Evolutionary conservation across 2,797 vertebrate species (phyloP), one percentile per base, ranked within the genome.

Genomic region (Mus caroli): DNA sequence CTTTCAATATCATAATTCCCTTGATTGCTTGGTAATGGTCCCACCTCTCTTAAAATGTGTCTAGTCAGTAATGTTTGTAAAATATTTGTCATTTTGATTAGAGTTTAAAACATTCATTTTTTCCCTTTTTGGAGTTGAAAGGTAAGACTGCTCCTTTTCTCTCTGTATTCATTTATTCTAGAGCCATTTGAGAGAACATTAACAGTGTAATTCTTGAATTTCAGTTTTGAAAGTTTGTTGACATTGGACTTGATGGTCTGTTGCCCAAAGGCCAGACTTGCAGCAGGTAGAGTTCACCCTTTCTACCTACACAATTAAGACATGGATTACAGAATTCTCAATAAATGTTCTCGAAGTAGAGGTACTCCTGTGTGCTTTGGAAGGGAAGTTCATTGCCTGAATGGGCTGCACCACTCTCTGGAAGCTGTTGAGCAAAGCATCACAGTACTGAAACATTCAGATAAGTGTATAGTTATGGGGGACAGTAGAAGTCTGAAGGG

Each of bases 221-320:
- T 15, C 13, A 89, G 9, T 90, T 96, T 96, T 91, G 77, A 89
- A 93, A 82, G 28, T 93, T 90, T 94, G 80, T 96, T 97, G 92
- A 96, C 73, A 93, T 31, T 95, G 12, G 31, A 82, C 4, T 96
- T 97, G 96, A 97, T 96, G 94, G 93, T 98, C 97, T 92, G 76
- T 69, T 97, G 96, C 83, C 86, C 58, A 73, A 34, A 80, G 22
- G 26, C 31, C 77, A 46, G 76, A 89, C 76, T 69, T 94, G 31
- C 94, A 64, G 40, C 93, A 75, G 76, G 26, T 86, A 26, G 31
- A 60, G 34, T 8, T 80, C 43, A 62, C 0, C 58, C 71, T 89
- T 96, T 90, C 93, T 93, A 95, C 19, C 73, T 91, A 94, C 31
- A 75, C 46, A 79, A 93, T 94, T 34, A 86, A 94, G 88, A 97